Conservation (phyloP, 1,140 invertebrate genomes). For the Atta colombica region DNA sequence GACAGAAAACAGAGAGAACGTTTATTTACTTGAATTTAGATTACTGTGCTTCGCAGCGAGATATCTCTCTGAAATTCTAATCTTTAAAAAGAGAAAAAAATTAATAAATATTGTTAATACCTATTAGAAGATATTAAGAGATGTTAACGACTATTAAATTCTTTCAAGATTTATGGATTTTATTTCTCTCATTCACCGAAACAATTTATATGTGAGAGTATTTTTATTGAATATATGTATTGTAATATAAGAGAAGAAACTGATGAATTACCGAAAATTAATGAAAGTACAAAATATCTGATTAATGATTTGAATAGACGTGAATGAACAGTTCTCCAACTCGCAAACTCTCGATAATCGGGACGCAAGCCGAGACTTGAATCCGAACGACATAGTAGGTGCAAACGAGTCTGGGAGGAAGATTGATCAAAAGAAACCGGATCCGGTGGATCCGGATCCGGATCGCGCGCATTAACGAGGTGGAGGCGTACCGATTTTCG, state of each 20-base stretch:
- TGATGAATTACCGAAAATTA: slow-evolving; percentile 20
- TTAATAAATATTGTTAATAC: background rate
- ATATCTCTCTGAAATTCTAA: background rate
- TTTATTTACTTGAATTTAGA: slow-evolving; percentile 33
- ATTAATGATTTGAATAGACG: slow-evolving; percentile 49
- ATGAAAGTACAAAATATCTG: slow-evolving; percentile 38
- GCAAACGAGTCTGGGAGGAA: slow-evolving; percentile 20
- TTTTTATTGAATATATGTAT: background rate
- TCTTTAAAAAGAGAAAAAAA: background rate
- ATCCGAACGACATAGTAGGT: slow-evolving; percentile 51
- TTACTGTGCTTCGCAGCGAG: background rate
- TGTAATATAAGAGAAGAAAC: background rate
- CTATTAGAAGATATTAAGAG: slow-evolving; percentile 1
- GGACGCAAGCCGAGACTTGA: slow-evolving; percentile 61
- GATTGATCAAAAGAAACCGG: slow-evolving; percentile 76
- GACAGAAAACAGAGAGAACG: background rate
- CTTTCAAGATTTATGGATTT: background rate
- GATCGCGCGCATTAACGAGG: slow-evolving; percentile 72
- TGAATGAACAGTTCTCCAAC: slow-evolving; percentile 6
- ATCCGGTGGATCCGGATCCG: slow-evolving; percentile 56
- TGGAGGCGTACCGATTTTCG: slow-evolving; percentile 43
- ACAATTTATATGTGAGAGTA: slow-evolving; percentile 1
- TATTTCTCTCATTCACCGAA: background rate
- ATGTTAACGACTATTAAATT: background rate
- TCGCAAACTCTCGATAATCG: slow-evolving; percentile 69